phyloP scores from a whole-genome alignment of 2,888 invertebrate genomes.

The Hyposoter didymator region DNA sequence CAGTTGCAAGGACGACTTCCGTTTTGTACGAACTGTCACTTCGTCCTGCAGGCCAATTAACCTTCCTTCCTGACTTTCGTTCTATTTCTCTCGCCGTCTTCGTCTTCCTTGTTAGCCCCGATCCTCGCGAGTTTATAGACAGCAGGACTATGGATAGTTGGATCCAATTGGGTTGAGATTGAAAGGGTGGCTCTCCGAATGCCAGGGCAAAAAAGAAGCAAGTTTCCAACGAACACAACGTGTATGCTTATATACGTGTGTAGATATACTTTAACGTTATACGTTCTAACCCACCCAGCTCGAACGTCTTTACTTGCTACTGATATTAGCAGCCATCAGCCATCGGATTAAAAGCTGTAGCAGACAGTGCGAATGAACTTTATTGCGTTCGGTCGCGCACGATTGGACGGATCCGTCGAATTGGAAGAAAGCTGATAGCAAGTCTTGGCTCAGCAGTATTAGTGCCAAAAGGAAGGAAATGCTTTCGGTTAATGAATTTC shows the following conservation, averaged over 20 bases:
- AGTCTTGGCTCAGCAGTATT: conserved; percentile 58
- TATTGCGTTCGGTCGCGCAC: conserved; percentile 59
- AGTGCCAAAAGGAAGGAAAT: conserved; percentile 49
- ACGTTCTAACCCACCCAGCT: conserved; percentile 52
- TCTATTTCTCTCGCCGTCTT: neutral
- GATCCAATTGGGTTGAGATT: conserved; percentile 70
- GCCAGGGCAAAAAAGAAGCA: conserved; percentile 53
- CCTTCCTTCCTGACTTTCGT: conserved; percentile 28
- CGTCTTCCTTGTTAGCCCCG: conserved; percentile 57
- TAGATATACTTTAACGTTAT: conserved; percentile 65
- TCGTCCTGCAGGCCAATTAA: conserved; percentile 18
- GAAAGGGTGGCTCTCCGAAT: conserved; percentile 74
- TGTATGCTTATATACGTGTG: conserved; percentile 26
- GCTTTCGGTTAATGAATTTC: conserved; percentile 70
- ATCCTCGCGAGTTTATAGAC: conserved; percentile 25
- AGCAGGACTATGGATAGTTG: conserved; percentile 34
- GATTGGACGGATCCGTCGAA: conserved; percentile 56
- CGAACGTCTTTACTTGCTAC: conserved; percentile 66
- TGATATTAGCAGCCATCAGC: conserved; percentile 68
- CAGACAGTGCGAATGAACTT: conserved; percentile 75
- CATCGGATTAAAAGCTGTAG: conserved; percentile 79
- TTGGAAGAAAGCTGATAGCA: conserved; percentile 66
- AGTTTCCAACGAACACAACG: conserved; percentile 66
- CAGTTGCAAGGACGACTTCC: neutral
- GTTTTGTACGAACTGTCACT: neutral